Evolutionary conservation across 1,140 invertebrate genomes (phyloP), one percentile per base, ranked within the genome.

Genomic region (Trichonephila clavipes): DNA sequence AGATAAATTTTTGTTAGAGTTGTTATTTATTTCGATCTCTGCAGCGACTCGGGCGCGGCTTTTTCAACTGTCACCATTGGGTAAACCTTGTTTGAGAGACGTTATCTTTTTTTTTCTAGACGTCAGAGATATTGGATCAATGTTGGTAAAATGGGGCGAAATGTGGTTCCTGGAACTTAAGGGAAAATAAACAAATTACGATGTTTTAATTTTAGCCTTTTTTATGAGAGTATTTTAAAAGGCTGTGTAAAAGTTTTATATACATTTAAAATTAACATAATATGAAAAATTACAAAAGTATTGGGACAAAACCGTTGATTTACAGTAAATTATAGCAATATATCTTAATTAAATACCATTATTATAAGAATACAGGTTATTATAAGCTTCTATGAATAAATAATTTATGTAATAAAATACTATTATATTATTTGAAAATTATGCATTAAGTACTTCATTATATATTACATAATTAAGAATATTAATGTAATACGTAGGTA

Each of bases 61-160:
- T 69, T 61, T 88, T 69, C 64, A 58, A 88, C 87, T 88, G 87
- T 88, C 87, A 88, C 62, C 64, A 28, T 69, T 18, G n/a, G 62
- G 87, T 64, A 88, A 88, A 88, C 87, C 87, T 88, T 88, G 87
- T 88, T 69, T 88, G 87, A n/a, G n/a, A n/a, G n/a, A 69, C 87
- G 87, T 88, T 69, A 88, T 88, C 87, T 88, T 51, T 58, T 28
- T 28, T 77, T 77, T 88, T 64, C 86, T 44, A 34, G 87, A 88
- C 87, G 62, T 88, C 87, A 88, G 19, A 88, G 87, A 88, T 88
- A 88, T 88, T 88, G 87, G 87, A 88, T 88, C 87, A 88, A 88
- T 72, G 87, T 88, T 40, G 87, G 28, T 12, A 51, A 88, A 64
- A 88, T 61, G 62, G 69, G 44, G 12, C 64, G 34, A 88, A 88